phyloP scores from a whole-genome alignment of 2,113 vertebrate species.

The Python bivittatus region DNA sequence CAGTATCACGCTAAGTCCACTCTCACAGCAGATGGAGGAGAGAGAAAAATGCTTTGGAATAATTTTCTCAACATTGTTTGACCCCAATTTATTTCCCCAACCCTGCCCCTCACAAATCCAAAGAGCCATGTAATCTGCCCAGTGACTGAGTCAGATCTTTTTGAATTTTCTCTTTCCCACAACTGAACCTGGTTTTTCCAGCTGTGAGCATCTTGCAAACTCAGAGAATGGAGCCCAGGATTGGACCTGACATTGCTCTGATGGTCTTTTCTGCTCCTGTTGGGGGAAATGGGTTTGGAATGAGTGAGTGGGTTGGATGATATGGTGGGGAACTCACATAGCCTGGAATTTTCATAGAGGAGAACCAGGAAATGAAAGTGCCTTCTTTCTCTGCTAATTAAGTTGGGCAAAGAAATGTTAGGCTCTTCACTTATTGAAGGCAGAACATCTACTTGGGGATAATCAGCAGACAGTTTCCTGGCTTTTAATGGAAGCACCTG shows the following conservation, averaged over 20 bases:
- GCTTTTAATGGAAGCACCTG: conserved; percentile 43
- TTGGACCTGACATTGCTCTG: not conserved
- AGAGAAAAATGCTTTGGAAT: not conserved
- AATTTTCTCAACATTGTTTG: not conserved
- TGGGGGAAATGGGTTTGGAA: not conserved
- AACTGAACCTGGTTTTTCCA: not conserved
- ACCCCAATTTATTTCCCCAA: not conserved
- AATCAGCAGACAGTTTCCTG: conserved; percentile 30
- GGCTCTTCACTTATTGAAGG: conserved; percentile 37
- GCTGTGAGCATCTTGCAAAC: not conserved
- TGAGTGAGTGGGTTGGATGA: not conserved
- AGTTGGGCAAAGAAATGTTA: conserved; percentile 37
- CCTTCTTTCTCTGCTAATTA: conserved; percentile 16
- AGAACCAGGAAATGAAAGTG: conserved; percentile 39
- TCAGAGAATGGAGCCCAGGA: not conserved
- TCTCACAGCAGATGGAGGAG: not conserved
- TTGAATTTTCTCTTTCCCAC: not conserved
- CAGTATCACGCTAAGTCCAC: not conserved
- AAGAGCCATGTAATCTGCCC: not conserved
- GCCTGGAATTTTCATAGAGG: not conserved
- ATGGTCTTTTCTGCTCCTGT: not conserved
- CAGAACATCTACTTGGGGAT: conserved; percentile 29
- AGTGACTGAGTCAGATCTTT: not conserved
- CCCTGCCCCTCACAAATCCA: not conserved
- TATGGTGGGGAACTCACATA: too few relatives aligned